A percentile compares a stretch with the other conserved stretches of the same genome.
Conservation (phyloP, 2,888 invertebrate species). For the Halictus ligatus region DNA sequence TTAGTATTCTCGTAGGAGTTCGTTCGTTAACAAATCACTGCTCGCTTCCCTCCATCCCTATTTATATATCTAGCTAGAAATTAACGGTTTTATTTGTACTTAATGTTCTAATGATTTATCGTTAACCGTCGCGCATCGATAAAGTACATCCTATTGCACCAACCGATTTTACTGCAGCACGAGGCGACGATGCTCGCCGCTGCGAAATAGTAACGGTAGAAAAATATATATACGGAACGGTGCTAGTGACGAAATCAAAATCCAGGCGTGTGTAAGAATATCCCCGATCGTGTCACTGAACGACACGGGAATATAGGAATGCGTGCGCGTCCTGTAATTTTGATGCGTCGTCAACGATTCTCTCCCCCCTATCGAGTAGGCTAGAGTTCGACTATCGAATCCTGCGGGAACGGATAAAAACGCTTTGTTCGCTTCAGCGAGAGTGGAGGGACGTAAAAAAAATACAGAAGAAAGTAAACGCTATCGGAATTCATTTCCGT, state of each 20-base stretch:
- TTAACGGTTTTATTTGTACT: slow-evolving; percentile 74
- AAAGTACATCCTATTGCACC: slow-evolving; percentile 80
- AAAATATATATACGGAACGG: slow-evolving; percentile 69
- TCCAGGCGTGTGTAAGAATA: slow-evolving; percentile 41
- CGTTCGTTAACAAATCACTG: slow-evolving; percentile 49
- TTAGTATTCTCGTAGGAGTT: slow-evolving; percentile 30
- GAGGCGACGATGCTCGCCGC: slow-evolving; percentile 45
- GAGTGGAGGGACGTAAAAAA: background rate
- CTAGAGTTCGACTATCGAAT: slow-evolving; percentile 20
- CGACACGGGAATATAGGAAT: slow-evolving; percentile 26
- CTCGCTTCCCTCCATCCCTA: slow-evolving; percentile 18
- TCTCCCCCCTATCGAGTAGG: slow-evolving; percentile 17
- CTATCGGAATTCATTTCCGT: slow-evolving; percentile 1
- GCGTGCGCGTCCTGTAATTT: slow-evolving; percentile 55
- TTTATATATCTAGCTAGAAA: slow-evolving; percentile 50
- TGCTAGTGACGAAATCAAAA: slow-evolving; percentile 64
- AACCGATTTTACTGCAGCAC: slow-evolving; percentile 65
- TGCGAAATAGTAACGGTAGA: slow-evolving; percentile 59
- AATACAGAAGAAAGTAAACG: slow-evolving; percentile 2
- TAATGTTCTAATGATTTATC: slow-evolving; percentile 65
- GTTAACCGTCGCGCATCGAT: slow-evolving; percentile 62
- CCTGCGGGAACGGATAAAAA: slow-evolving; percentile 38
- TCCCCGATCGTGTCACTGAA: slow-evolving; percentile 4
- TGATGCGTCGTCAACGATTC: slow-evolving; percentile 43
- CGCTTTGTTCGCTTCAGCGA: slow-evolving; percentile 35